Percentiles rank a stretch among this genome's conserved stretches.
phyloP scores from a whole-genome alignment of 1,140 invertebrate species.

The Eufriesea mexicana region DNA sequence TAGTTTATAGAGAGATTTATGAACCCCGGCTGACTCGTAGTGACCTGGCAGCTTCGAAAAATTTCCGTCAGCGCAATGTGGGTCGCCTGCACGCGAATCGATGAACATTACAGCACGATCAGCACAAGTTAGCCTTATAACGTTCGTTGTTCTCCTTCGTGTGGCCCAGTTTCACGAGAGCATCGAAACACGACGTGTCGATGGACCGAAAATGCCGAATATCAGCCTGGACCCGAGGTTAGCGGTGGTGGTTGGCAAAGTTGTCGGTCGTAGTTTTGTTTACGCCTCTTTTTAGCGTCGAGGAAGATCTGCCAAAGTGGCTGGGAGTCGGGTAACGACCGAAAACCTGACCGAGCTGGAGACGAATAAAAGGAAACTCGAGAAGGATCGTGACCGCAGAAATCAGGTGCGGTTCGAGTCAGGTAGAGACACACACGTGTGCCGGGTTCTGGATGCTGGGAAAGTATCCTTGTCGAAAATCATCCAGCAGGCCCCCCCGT shows the following conservation, averaged over 20 bases:
- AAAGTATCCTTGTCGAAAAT: constrained; percentile 55
- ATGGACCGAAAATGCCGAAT: neutral
- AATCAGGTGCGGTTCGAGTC: constrained; percentile 41
- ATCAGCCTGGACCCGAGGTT: no score
- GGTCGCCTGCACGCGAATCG: constrained; percentile 14
- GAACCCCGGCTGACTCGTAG: neutral
- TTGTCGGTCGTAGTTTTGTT: constrained; percentile 7
- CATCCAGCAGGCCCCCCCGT: constrained; percentile 7
- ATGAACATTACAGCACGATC: constrained; percentile 1
- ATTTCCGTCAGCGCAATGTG: constrained; percentile 9
- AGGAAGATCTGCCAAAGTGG: neutral
- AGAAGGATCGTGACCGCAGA: constrained; percentile 33
- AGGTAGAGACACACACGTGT: constrained; percentile 6
- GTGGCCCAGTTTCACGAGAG: neutral
- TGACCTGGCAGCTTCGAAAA: constrained; percentile 8
- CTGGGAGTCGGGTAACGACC: neutral
- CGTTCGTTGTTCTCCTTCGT: neutral
- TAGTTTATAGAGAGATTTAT: neutral
- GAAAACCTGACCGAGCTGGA: neutral
- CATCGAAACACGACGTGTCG: constrained; percentile 6
- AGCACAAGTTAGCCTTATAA: no score
- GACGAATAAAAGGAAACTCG: constrained; percentile 17
- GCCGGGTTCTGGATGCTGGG: neutral
- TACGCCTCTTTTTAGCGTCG: constrained; percentile 3
- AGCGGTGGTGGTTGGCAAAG: neutral